Base-by-base conservation (phyloP, 2,797 vertebrate genomes). In the Crossoptilon crossoptilon region DNA sequence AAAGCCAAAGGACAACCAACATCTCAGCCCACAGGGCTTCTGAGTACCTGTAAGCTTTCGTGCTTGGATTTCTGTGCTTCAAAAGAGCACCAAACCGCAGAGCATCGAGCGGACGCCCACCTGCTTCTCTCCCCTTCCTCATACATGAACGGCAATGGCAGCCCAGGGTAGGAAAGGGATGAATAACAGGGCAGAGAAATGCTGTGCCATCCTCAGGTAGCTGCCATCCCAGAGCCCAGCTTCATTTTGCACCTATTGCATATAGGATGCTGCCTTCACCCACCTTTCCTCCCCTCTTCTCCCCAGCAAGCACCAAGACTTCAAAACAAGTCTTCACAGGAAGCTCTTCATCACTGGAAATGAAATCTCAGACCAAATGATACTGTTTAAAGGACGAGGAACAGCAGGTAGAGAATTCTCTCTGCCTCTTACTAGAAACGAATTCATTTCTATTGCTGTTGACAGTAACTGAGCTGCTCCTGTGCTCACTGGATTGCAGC, bases 381-480 rank as follows among this genome's bases (percentile, higher is more conserved):
- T 12, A 18, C 35, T 1, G 0, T 41, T 82, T 55, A 68, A 74
- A 76, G 77, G 67, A 70, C 86, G 58, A 70, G 24, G 39, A 91
- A 49, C 26, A 73, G 35, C 62, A 89, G 5, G 60, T 31, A 62
- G 60, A 88, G 73, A 84, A 35, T 75, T 48, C 51, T 71, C 60
- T 73, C 73, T 19, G 62, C 15, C 33, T 82, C 1, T 53, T 86
- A 87, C 81, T 33, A 68, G 55, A 43, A 88, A 92, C 14, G 60
- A 55, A 68, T 90, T 93, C 31, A 91, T 95, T 87, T 73, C 75
- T 84, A 64, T n/a, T 76, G 83, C 9, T 26, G 79, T 64, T 87
- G 88, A 95, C 59, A 87, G 81, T 26, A 35, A 60, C 70, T 0
- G 2, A 84, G 87, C 58, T 49, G 76, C 59, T 91, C 69, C 74